phyloP scores from a whole-genome alignment of 2,797 vertebrate species.

The Leuciscus waleckii region DNA sequence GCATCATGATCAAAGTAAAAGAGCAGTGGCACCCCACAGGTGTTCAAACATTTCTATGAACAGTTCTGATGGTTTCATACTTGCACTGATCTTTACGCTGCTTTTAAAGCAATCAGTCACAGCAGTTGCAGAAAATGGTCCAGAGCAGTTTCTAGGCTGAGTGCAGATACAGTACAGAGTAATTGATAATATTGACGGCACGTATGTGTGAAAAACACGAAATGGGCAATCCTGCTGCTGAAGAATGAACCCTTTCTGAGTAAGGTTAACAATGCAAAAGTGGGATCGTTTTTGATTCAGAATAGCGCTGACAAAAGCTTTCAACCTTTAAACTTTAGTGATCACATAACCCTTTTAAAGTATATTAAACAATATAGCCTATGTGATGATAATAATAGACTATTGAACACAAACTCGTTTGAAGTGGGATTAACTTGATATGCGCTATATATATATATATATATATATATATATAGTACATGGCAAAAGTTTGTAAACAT shows the following conservation, averaged over 20 bases:
- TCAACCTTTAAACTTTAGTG: background rate
- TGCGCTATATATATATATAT: too few species aligned
- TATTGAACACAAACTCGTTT: background rate
- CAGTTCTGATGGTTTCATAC: background rate
- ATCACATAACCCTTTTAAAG: background rate
- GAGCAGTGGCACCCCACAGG: background rate
- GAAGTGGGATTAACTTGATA: background rate
- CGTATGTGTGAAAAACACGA: background rate
- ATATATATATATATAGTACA: too few species aligned
- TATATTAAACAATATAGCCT: too few species aligned
- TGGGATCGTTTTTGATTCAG: background rate
- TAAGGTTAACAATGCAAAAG: background rate
- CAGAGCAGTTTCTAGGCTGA: background rate
- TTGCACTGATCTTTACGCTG: background rate
- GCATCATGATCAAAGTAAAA: background rate
- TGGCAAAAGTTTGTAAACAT: too few species aligned
- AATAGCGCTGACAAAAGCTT: background rate
- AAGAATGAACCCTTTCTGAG: background rate
- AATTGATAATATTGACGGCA: background rate
- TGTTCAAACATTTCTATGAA: conserved; percentile 4
- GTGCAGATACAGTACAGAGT: background rate
- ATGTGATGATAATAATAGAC: background rate
- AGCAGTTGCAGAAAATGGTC: conserved; percentile 15
- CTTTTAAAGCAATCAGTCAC: conserved; percentile 20
- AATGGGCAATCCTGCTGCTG: background rate